phyloP scores from a whole-genome alignment of 2,888 invertebrate species.

The Rapana venosa region DNA sequence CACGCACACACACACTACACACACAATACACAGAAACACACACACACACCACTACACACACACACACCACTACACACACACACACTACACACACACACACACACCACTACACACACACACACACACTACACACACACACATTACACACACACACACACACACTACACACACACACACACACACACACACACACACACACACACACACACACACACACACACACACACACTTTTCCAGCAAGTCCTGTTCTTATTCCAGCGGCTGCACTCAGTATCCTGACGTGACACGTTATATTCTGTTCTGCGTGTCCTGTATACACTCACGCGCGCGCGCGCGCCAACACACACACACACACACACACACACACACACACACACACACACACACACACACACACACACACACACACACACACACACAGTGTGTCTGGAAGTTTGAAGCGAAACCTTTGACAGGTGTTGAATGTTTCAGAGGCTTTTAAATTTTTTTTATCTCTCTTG shows the following conservation, averaged over 20 bases:
- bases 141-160: background rate
- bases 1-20: constrained; percentile 21
- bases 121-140: constrained; percentile 25
- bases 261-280: too few species aligned
- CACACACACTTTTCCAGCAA: too few species aligned
- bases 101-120: background rate
- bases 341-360: background rate
- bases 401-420: constrained; percentile 19
- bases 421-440: too few species aligned
- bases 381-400: background rate
- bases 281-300: too few species aligned
- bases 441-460: too few species aligned
- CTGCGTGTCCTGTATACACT: too few species aligned
- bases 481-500: too few species aligned
- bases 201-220: too few species aligned
- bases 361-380: constrained; percentile 1
- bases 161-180: background rate
- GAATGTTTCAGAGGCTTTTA: too few species aligned
- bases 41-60: background rate
- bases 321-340: background rate
- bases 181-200: too few species aligned
- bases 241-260: too few species aligned
- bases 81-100: constrained; percentile 1
- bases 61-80: constrained; percentile 1
- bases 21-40: too few species aligned